These are phyloP conservation scores for Endomychus coccineus DNA, from an alignment of 2,888 invertebrate species.

Conservation along the genomic window DNA sequence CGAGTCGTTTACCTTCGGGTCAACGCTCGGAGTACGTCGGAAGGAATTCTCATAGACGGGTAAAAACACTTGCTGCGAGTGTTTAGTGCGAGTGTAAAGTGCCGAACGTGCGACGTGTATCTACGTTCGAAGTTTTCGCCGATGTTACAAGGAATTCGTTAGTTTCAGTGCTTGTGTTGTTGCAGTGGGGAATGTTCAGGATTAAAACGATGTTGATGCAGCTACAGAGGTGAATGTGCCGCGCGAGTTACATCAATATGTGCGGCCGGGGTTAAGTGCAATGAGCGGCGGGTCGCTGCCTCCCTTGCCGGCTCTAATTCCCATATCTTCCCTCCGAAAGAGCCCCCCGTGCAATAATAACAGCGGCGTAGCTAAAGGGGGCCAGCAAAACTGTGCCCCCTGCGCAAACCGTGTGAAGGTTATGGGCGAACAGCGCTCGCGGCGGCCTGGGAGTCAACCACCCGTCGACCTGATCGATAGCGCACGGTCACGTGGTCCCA, in stretches of 20 bases:
- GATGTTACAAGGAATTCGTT: slow-evolving; percentile 7
- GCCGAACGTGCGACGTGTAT: slow-evolving; percentile 26
- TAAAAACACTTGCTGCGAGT: slow-evolving; percentile 33
- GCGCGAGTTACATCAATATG: slow-evolving; percentile 11
- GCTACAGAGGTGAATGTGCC: slow-evolving; percentile 10
- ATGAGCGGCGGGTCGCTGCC: slow-evolving; percentile 40
- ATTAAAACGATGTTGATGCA: neutral
- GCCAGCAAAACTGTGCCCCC: slow-evolving; percentile 35
- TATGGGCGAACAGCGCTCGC: slow-evolving; percentile 43
- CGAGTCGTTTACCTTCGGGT: slow-evolving; percentile 28
- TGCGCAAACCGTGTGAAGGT: slow-evolving; percentile 38
- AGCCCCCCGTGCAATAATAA: slow-evolving; percentile 16
- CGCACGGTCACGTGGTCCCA: slow-evolving; percentile 42
- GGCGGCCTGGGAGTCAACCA: slow-evolving; percentile 38
- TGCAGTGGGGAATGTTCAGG: slow-evolving; percentile 1
- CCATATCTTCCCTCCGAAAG: slow-evolving; percentile 28
- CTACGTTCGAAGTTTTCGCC: slow-evolving; percentile 11
- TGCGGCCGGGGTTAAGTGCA: slow-evolving; percentile 22
- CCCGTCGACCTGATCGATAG: slow-evolving; percentile 41
- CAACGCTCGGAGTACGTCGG: slow-evolving; percentile 30
- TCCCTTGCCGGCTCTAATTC: slow-evolving; percentile 44
- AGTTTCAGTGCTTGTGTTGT: slow-evolving; percentile 3
- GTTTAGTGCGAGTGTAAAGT: slow-evolving; percentile 30
- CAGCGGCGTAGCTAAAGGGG: slow-evolving; percentile 16
- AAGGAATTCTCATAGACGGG: slow-evolving; percentile 36